Conservation (phyloP, 2,888 invertebrate species). For the Hemicrepidius hirtus region DNA sequence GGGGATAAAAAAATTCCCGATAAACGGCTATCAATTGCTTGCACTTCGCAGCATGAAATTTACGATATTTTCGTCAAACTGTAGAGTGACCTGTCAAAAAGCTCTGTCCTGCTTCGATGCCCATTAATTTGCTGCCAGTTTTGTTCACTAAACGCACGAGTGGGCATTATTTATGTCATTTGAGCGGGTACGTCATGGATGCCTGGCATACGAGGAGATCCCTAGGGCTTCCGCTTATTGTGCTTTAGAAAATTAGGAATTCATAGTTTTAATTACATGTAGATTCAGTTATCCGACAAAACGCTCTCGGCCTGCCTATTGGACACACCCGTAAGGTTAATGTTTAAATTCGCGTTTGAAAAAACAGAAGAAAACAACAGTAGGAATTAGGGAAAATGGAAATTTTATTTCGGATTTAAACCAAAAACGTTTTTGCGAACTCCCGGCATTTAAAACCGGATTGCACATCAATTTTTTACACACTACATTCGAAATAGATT, state of each 20-base stretch:
- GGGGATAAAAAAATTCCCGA: not conserved
- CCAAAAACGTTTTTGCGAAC: not conserved
- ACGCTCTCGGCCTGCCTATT: conserved; percentile 11
- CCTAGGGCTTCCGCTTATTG: conserved; percentile 20
- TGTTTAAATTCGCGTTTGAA: not conserved
- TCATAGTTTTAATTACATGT: conserved; percentile 31
- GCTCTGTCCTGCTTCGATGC: conserved; percentile 29
- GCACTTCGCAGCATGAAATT: conserved; percentile 11
- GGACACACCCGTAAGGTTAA: conserved; percentile 17
- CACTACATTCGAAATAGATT: no score
- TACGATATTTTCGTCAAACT: conserved; percentile 16
- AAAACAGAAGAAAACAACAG: no score
- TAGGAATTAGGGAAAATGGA: conserved; percentile 4
- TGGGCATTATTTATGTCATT: conserved; percentile 58
- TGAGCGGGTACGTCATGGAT: conserved; percentile 43
- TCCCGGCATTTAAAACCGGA: not conserved
- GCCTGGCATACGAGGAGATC: conserved; percentile 13
- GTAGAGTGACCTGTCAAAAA: conserved; percentile 34
- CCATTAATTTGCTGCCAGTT: conserved; percentile 57
- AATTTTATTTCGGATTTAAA: conserved; percentile 6
- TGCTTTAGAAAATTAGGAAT: conserved; percentile 28
- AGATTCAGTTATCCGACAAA: conserved; percentile 10
- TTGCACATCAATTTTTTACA: not conserved
- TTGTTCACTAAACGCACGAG: conserved; percentile 57
- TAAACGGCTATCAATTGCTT: conserved; percentile 1